A percentile compares a stretch with the other conserved stretches of the same genome.
Evolutionary conservation across 2,113 vertebrate genomes (phyloP).

Genomic region (Bubo blakistoni): DNA sequence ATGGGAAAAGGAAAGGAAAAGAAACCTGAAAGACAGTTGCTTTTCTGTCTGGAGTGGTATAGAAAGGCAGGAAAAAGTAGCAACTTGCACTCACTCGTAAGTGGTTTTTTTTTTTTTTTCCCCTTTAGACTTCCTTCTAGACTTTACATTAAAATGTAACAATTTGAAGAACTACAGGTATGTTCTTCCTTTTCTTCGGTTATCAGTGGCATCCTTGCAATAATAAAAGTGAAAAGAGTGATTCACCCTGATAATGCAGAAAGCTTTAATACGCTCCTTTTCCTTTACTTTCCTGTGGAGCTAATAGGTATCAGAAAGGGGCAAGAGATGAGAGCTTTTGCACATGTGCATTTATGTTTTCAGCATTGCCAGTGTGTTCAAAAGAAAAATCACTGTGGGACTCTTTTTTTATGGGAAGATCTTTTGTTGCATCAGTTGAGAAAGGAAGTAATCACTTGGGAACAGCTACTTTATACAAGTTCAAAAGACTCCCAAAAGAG

Average conservation of each 20-base stretch:
- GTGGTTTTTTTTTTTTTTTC: not conserved
- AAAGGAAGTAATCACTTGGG: slow-evolving; percentile 78
- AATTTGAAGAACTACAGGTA: not conserved
- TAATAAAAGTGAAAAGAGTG: slow-evolving; percentile 46
- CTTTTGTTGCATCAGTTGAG: slow-evolving; percentile 74
- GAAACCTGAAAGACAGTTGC: not conserved
- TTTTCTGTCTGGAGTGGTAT: not conserved
- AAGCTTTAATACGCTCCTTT: slow-evolving; percentile 52
- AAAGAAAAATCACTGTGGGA: slow-evolving; percentile 53
- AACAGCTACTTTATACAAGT: slow-evolving; percentile 68
- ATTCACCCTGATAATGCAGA: slow-evolving; percentile 60
- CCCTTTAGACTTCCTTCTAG: not conserved
- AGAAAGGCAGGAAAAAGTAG: not conserved
- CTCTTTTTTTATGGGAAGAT: slow-evolving; percentile 40
- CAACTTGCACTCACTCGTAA: not conserved
- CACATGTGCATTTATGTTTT: slow-evolving; percentile 69
- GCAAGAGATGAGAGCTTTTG: slow-evolving; percentile 60
- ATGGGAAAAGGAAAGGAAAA: not conserved
- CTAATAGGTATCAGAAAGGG: slow-evolving; percentile 64
- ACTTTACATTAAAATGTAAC: not conserved
- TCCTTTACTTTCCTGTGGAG: slow-evolving; percentile 57
- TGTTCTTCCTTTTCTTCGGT: slow-evolving; percentile 30
- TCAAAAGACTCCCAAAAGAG: slow-evolving; percentile 70
- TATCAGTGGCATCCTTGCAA: slow-evolving; percentile 54
- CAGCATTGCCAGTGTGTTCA: slow-evolving; percentile 53